phyloP scores from a whole-genome alignment of 2,888 invertebrate species.

The Eupeodes latifasciatus region DNA sequence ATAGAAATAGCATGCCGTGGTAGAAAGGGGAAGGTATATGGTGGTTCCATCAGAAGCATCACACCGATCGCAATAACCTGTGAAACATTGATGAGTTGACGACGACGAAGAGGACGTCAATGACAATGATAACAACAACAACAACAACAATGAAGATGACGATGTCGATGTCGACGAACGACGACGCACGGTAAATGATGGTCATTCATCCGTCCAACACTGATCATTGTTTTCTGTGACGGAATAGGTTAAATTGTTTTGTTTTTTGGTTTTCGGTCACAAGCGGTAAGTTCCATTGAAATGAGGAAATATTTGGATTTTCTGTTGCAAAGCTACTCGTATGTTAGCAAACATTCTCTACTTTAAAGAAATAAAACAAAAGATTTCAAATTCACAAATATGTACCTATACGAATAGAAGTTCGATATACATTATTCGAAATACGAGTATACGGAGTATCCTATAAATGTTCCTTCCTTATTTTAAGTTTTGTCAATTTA shows the following conservation, averaged over 20 bases:
- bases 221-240: slow-evolving; percentile 65
- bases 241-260: slow-evolving; percentile 49
- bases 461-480: slow-evolving; percentile 5
- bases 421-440: too few relatives aligned
- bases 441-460: too few relatives aligned
- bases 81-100: slow-evolving; percentile 49
- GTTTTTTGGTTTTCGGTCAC: slow-evolving; percentile 6
- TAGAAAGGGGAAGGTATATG: background rate
- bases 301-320: slow-evolving; percentile 70
- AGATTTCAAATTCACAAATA: slow-evolving; percentile 9
- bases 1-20: background rate
- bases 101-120: slow-evolving; percentile 2
- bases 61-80: slow-evolving; percentile 18
- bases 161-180: background rate
- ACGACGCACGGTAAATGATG: slow-evolving; percentile 66
- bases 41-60: background rate
- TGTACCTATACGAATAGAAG: too few relatives aligned
- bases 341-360: slow-evolving; percentile 11
- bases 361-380: background rate
- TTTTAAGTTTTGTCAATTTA: background rate
- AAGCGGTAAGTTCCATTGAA: slow-evolving; percentile 53
- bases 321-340: slow-evolving; percentile 49
- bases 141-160: background rate
- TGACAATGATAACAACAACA: slow-evolving; percentile 2
- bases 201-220: slow-evolving; percentile 66